Conservation (phyloP, 2,888 invertebrate species). For the Aethes cnicana region DNA sequence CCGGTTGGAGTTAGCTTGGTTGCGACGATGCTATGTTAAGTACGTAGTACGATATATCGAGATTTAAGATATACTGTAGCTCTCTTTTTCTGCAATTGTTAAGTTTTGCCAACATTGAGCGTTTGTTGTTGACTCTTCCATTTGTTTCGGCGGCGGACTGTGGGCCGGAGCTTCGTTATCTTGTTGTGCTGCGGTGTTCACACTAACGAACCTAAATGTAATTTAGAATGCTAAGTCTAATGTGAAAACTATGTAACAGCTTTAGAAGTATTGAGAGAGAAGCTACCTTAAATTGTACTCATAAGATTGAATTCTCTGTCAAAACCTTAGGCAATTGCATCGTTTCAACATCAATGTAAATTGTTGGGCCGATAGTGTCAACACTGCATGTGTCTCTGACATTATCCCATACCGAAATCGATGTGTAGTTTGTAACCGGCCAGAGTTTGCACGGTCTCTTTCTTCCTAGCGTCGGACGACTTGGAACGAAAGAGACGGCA, state of each 20-base stretch:
- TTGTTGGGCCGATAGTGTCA: not conserved
- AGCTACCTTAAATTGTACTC: too few relatives aligned
- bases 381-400: constrained; percentile 1
- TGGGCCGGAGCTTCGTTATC: not conserved
- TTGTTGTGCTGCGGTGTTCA: too few relatives aligned
- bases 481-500: constrained; percentile 31
- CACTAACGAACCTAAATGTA: too few relatives aligned
- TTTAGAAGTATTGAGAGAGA: too few relatives aligned
- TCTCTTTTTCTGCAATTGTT: constrained; percentile 38
- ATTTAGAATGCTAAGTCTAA: too few relatives aligned
- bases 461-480: constrained; percentile 27
- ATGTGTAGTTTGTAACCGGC: constrained; percentile 10
- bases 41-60: constrained; percentile 33
- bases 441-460: constrained; percentile 30
- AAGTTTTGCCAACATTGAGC: constrained; percentile 32
- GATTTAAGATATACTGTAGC: constrained; percentile 35
- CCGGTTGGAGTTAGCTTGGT: constrained; percentile 39
- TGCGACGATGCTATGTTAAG: constrained; percentile 37
- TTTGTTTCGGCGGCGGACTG: constrained; percentile 17
- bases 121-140: constrained; percentile 38
- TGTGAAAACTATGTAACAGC: too few relatives aligned
- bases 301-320: too few relatives aligned
- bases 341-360: not conserved
- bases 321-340: too few relatives aligned
- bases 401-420: constrained; percentile 20